Evolutionary conservation across 2,888 invertebrate genomes (phyloP), one percentile per base, ranked within the genome.

Genomic region (Stenodera caucasica): DNA sequence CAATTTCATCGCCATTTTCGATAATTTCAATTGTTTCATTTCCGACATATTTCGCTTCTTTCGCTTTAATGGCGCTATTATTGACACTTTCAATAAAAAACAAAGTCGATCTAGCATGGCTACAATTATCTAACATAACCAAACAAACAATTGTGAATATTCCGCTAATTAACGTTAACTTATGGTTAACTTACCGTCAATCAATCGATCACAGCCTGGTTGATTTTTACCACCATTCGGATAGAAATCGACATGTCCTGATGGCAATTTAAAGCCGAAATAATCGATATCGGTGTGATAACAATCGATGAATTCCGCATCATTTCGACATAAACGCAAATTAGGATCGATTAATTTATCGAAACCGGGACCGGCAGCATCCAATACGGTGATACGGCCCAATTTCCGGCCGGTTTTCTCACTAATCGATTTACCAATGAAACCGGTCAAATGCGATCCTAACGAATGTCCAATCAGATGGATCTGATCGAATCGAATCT

Each of bases 231-330:
- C 91, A 18, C 84, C 84, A 74, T 91, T 91, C 0, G 90, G 90
- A 79, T 88, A 91, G 74, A 90, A 91, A 77, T 91, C 91, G 0
- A 82, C 87, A 73, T 90, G 85, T 0, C 91, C 91, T n/a, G 88
- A 82, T 8, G 89, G 84, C 45, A 75, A 70, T 12, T 75, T 72
- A 68, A 86, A 86, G 0, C 90, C 90, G 37, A 85, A 82, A 49
- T 86, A 79, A 0, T 89, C 90, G 0, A 84, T 85, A 69, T 88
- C 87, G 0, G 89, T 89, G 72, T 92, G 91, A 53, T 91, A 87
- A 0, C 90, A 85, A 74, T 91, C 91, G 1, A 89, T 91, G 71
- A 90, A 91, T 21, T 82, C 78, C 0, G 90, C 92, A 75, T 91
- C 91, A 1, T 87, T 14, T 84, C 76, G 0, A 89, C 90, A 1